These are phyloP conservation scores for Henicopernis longicauda DNA, from an alignment of 2,113 vertebrate genomes.

Conservation along the genomic window DNA sequence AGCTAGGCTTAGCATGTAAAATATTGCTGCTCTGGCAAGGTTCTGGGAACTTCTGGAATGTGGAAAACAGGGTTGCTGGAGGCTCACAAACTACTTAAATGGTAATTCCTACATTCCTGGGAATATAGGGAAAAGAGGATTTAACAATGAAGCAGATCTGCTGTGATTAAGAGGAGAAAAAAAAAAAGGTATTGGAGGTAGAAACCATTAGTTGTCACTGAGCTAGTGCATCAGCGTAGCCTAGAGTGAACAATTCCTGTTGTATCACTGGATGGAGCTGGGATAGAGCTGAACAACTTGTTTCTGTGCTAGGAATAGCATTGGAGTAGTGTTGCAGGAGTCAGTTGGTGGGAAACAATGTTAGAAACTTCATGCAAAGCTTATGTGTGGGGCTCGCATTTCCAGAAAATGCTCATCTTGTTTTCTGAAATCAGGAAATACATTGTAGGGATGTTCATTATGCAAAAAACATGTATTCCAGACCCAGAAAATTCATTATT, in stretches of 20 bases:
- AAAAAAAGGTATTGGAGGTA: not conserved
- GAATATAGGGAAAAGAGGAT: not conserved
- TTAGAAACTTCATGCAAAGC: not conserved
- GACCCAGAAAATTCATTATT: not conserved
- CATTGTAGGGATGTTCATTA: not conserved
- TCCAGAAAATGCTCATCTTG: not conserved
- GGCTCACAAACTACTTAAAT: not conserved
- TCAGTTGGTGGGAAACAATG: not conserved
- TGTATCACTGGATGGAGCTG: not conserved
- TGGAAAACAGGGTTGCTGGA: not conserved
- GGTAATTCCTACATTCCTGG: not conserved
- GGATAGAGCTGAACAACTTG: not conserved
- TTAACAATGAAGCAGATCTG: not conserved
- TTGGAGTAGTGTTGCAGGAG: not conserved
- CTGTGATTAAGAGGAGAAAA: not conserved
- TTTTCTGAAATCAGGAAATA: not conserved
- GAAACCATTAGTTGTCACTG: not conserved
- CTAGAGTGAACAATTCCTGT: not conserved
- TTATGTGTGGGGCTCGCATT: rapidly evolving
- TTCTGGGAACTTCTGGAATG: not conserved
- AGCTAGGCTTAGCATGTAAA: not conserved
- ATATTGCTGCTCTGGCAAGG: not conserved
- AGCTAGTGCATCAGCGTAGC: not conserved
- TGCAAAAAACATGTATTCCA: not conserved
- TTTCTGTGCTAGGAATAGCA: not conserved